These are phyloP conservation scores for Bombycilla garrulus DNA, from an alignment of 2,113 vertebrate genomes.

Conservation along the genomic window DNA sequence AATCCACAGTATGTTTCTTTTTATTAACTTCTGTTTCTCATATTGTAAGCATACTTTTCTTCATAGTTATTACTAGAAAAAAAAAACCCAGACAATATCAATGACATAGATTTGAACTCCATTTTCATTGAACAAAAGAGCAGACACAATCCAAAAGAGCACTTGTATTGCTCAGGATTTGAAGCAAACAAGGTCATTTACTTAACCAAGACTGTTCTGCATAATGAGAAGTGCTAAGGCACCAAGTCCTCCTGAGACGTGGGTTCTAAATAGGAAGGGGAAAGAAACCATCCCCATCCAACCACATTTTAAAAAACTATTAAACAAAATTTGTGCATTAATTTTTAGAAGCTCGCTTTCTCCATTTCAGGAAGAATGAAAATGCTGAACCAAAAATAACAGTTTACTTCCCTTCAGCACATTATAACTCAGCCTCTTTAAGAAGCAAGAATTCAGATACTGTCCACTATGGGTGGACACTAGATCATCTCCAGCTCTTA, in stretches of 20 bases:
- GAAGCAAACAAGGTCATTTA: neutral
- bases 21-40: neutral
- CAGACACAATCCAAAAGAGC: neutral
- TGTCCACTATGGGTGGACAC: neutral
- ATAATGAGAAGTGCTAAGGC: neutral
- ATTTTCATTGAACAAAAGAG: neutral
- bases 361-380: neutral
- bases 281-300: fast-evolving
- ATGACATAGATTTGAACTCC: neutral
- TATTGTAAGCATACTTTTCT: neutral
- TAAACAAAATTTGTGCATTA: neutral
- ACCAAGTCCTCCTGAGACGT: neutral
- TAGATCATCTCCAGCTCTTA: neutral
- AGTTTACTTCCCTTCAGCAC: neutral
- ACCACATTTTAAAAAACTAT: neutral
- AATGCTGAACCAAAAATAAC: neutral
- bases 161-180: neutral
- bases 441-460: neutral
- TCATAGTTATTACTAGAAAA: neutral
- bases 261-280: neutral
- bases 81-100: neutral
- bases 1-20: neutral
- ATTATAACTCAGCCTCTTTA: neutral
- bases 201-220: neutral
- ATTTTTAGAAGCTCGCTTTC: neutral